Conservation (phyloP, 2,797 vertebrate genomes). For the Mormyrops attenuatus region DNA sequence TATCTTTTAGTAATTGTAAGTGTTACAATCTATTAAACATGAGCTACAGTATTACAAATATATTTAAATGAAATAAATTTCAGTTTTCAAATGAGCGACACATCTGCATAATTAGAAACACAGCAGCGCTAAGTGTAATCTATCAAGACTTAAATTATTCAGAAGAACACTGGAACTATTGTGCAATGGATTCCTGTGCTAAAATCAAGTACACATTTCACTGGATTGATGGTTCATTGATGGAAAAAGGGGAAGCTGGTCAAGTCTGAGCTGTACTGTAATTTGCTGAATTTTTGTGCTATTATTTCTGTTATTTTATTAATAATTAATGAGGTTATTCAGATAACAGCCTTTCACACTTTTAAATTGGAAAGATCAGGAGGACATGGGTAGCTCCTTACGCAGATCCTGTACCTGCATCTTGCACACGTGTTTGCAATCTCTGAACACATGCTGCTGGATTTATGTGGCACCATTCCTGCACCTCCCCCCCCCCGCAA, state of each 20-base stretch:
- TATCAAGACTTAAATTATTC: conserved; percentile 2
- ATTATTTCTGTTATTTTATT: not conserved
- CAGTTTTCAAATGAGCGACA: not conserved
- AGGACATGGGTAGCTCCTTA: not conserved
- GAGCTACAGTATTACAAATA: not conserved
- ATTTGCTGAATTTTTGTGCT: not conserved
- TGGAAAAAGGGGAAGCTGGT: not conserved
- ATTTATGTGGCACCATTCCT: not conserved
- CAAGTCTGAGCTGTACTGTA: not conserved
- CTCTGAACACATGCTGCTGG: not conserved
- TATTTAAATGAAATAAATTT: conserved; percentile 11
- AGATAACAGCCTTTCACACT: not conserved
- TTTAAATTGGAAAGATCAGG: not conserved
- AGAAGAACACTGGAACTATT: not conserved
- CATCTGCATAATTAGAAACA: not conserved
- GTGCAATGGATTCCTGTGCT: not conserved
- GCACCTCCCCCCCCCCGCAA: not conserved
- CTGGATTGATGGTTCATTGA: not conserved
- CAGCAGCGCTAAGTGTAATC: not conserved
- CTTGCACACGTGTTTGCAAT: not conserved
- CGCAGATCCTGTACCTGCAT: not conserved
- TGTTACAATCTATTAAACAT: conserved; percentile 9
- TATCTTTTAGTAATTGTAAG: not conserved
- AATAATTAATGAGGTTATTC: not conserved
- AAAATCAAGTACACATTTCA: not conserved